Evolutionary conservation across 2,888 invertebrate species (phyloP), one percentile per base, ranked within the genome.

Genomic region (Troides aeacus): DNA sequence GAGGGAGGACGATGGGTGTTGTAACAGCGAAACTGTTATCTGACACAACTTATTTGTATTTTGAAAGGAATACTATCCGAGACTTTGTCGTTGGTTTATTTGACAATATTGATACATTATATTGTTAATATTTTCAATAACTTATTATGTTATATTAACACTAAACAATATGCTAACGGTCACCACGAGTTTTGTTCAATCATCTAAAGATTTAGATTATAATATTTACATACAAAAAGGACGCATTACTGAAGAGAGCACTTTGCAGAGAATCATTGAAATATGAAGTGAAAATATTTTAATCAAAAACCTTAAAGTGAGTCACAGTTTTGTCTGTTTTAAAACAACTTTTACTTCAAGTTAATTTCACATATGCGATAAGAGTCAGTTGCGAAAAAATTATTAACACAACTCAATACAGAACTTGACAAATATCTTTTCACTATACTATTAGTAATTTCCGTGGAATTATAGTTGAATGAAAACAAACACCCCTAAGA

Each of bases 21-120:
- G 77, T 77, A 79, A 83, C 81, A 86, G 85, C 86, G 86, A 84
- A 83, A 84, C 76, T 84, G 84, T 85, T 83, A 77, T 76, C 82
- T 81, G 64, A 77, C 80, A 84, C 82, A 82, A 83, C 81, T 53
- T 53, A 53, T 53, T n/a, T 53, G 53, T 53, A 53, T 53, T 53
- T 53, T 5, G 6, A 53, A n/a, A n/a, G 8, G 7, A 53, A 53
- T n/a, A 53, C n/a, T 53, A 53, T 53, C n/a, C 4, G 18, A 8
- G 3, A 6, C n/a, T 53, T 80, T 73, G 66, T 66, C 72, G 57
- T 70, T 30, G 30, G 30, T 30, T 71, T 71, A 30, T 68, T 59
- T 42, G 39, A 46, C 46, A 46, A 46, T 15, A 46, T 39, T 39
- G 46, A 46, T 46, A 3, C 15, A 46, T 46, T 46, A 46, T 15